These are phyloP conservation scores for Zelostemma sp. DNA, from an alignment of 1,140 invertebrate species.

Conservation along the genomic window DNA sequence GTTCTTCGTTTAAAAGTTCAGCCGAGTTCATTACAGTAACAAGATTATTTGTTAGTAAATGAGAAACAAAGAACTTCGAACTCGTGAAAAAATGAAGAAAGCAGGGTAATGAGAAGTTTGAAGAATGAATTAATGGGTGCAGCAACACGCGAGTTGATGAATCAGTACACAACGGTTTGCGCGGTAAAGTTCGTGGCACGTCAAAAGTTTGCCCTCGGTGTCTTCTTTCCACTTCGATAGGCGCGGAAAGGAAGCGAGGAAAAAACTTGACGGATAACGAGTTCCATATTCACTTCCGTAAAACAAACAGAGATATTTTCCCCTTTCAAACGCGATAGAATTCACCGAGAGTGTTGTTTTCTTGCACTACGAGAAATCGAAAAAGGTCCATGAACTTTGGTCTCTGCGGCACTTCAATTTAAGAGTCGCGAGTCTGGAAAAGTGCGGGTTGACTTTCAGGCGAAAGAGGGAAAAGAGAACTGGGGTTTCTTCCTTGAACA, in stretches of 20 bases:
- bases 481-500: slow-evolving; percentile 52
- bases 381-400: slow-evolving; percentile 35
- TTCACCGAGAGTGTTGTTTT: no score
- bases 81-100: slow-evolving; percentile 1
- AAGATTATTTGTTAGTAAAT: no score
- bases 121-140: neutral
- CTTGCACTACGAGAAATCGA: no score
- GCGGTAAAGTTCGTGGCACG: neutral
- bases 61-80: neutral
- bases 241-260: neutral
- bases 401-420: slow-evolving; percentile 33
- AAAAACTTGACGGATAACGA: neutral
- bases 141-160: neutral
- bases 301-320: no score
- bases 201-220: neutral
- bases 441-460: slow-evolving; percentile 36
- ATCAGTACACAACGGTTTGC: neutral
- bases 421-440: slow-evolving; percentile 35
- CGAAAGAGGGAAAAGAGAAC: slow-evolving; percentile 45
- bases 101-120: slow-evolving; percentile 9
- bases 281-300: no score
- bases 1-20: no score
- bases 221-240: neutral
- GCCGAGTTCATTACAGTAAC: no score
- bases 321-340: no score